Base-by-base conservation (phyloP, 2,888 invertebrate genomes). In the Dicyrtoma fusca region DNA sequence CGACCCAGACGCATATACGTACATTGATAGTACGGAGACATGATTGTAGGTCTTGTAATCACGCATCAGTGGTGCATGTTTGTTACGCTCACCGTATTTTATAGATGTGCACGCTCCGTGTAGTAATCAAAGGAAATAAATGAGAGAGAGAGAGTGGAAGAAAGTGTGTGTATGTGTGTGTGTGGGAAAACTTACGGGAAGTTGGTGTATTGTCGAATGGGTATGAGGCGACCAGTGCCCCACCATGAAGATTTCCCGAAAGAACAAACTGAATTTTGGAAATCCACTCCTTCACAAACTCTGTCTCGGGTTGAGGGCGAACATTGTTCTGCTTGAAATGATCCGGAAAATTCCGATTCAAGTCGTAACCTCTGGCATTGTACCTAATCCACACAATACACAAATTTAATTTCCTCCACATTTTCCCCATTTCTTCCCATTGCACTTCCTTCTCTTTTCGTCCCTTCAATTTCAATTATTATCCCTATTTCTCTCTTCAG, bases 261-360 rank as follows among this genome's bases (percentile, higher is more conserved):
- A 97, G 86, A 13, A 96, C 94, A 83, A 97, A 97, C 84, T 94
- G 95, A 73, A 92, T 92, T 84, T 93, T 92, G 76, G 92, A 90
- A 74, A 95, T 89, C 97, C 97, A 97, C 82, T 94, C 91, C 83
- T 95, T 94, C 5, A 97, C 91, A 0, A 95, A 94, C 81, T 92
- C 92, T 0, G 96, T 95, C 86, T 97, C 97, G n/a, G 95, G 94
- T 83, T 97, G 95, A 0, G 90, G 90, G 81, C 91, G 89, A 82
- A 92, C 92, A 80, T 91, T 91, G 84, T 94, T 94, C 81, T 91
- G 89, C 82, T 93, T 94, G 85, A 95, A 95, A 84, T 92, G 92
- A 84, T 97, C 97, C 0, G 97, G 97, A 85, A 97, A 97, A 86
- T 97, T 97, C 71, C 97, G 89, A 85, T 97, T 97, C 81, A 97